Percentiles rank a stretch among this genome's conserved stretches.
phyloP scores from a whole-genome alignment of 2,888 invertebrate species.

The Drosophila neonasuta region DNA sequence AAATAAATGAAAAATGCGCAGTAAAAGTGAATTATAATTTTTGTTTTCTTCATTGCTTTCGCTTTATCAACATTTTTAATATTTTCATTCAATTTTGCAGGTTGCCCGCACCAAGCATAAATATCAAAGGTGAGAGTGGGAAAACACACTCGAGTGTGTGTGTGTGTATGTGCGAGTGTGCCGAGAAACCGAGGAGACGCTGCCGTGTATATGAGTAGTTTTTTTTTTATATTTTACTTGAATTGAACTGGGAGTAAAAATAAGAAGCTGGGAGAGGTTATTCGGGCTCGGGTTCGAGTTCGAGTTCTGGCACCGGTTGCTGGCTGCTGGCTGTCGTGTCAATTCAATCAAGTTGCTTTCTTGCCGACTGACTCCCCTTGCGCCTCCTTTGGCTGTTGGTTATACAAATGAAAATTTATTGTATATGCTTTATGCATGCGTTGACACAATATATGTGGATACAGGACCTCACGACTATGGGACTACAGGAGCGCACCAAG shows the following conservation, averaged over 20 bases:
- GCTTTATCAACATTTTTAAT: slow-evolving; percentile 41
- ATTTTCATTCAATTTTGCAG: slow-evolving; percentile 67
- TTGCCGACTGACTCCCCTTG: slow-evolving; percentile 27
- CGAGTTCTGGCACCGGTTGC: too few relatives aligned
- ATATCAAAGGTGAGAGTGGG: slow-evolving; percentile 64
- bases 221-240: slow-evolving; percentile 24
- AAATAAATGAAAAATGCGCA: slow-evolving; percentile 69
- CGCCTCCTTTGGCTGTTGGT: slow-evolving; percentile 58
- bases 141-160: background rate
- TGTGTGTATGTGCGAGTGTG: slow-evolving; percentile 5
- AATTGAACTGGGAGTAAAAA: slow-evolving; percentile 35
- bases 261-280: background rate
- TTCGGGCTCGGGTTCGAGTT: background rate
- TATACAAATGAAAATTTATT: slow-evolving; percentile 75
- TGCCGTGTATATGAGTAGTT: slow-evolving; percentile 42
- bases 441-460: slow-evolving; percentile 53
- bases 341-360: slow-evolving; percentile 70
- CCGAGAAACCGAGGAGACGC: slow-evolving; percentile 39
- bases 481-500: background rate
- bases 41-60: slow-evolving; percentile 25
- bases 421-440: slow-evolving; percentile 70
- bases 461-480: slow-evolving; percentile 24
- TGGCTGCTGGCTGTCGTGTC: slow-evolving; percentile 49
- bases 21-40: slow-evolving; percentile 56
- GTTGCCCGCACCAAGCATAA: slow-evolving; percentile 36